These are phyloP conservation scores for Salpingus planirostris DNA, from an alignment of 2,888 invertebrate species.

Conservation along the genomic window DNA sequence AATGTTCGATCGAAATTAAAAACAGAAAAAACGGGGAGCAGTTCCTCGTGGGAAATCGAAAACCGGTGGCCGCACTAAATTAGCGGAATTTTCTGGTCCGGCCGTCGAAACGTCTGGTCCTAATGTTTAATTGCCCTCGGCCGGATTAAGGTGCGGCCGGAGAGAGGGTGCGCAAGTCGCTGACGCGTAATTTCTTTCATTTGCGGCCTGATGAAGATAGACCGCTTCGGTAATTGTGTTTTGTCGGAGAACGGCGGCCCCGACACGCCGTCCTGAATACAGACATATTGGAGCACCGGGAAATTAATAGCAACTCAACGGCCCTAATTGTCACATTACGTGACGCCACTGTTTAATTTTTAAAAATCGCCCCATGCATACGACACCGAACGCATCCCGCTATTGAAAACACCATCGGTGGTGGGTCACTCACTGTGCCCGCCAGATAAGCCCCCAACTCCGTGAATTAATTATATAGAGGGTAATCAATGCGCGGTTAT, in stretches of 20 bases:
- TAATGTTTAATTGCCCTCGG: slow-evolving; percentile 12
- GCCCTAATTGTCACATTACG: slow-evolving; percentile 19
- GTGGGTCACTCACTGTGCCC: too few relatives aligned
- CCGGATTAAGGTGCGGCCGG: slow-evolving; percentile 6
- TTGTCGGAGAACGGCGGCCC: slow-evolving; percentile 4
- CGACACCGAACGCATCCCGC: too few relatives aligned
- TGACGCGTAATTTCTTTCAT: slow-evolving; percentile 20
- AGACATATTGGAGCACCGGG: slow-evolving; percentile 15
- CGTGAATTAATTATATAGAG: slow-evolving; percentile 34
- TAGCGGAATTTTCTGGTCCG: too few relatives aligned
- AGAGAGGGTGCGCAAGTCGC: slow-evolving; percentile 7
- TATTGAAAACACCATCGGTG: too few relatives aligned
- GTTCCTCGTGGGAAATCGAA: too few relatives aligned
- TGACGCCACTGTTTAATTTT: slow-evolving; percentile 18
- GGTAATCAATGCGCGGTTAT: slow-evolving; percentile 29
- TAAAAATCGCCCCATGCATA: slow-evolving; percentile 30
- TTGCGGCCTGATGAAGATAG: slow-evolving; percentile 14
- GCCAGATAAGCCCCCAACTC: too few relatives aligned
- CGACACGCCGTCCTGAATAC: slow-evolving; percentile 11
- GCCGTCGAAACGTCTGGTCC: slow-evolving; percentile 2
- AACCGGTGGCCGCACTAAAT: too few relatives aligned
- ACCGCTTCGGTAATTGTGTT: slow-evolving; percentile 13
- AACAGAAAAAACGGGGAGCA: too few relatives aligned
- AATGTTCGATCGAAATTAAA: too few relatives aligned
- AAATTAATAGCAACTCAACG: slow-evolving; percentile 19